These are phyloP conservation scores for Sigmodon hispidus DNA, from an alignment of 2,113 vertebrate genomes.

Conservation along the genomic window DNA sequence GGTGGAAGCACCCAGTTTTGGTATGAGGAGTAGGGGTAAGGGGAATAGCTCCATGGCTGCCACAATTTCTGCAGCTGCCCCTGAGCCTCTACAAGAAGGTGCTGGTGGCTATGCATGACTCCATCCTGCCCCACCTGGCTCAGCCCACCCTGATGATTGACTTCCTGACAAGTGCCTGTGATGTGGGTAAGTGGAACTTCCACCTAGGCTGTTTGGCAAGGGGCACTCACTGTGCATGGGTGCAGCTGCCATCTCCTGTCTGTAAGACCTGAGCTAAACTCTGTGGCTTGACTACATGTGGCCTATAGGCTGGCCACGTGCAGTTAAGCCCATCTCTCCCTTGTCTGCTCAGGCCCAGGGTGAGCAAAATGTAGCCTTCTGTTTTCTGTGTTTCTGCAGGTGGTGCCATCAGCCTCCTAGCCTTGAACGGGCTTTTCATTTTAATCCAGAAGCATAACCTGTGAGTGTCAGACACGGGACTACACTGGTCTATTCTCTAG, in stretches of 20 bases:
- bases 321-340: neutral
- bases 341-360: neutral
- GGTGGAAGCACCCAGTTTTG: rapidly evolving
- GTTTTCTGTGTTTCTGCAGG: constrained; percentile 83
- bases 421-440: constrained; percentile 96
- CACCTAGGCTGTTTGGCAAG: neutral
- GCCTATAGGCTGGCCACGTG: neutral
- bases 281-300: neutral
- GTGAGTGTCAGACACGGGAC: constrained; percentile 86
- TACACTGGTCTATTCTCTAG: too few relatives aligned
- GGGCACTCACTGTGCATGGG: neutral
- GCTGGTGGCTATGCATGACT: constrained; percentile 93
- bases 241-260: neutral
- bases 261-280: neutral
- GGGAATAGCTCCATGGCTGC: rapidly evolving
- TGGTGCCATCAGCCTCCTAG: constrained; percentile 95
- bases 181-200: constrained; percentile 88
- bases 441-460: constrained; percentile 97
- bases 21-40: rapidly evolving
- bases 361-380: neutral
- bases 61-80: constrained; percentile 86
- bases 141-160: constrained; percentile 96
- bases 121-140: constrained; percentile 94
- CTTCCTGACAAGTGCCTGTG: constrained; percentile 95
- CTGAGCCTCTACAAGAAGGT: constrained; percentile 94